Base-by-base conservation (phyloP, 1,140 invertebrate genomes). In the Zaprionus ghesquierei region DNA sequence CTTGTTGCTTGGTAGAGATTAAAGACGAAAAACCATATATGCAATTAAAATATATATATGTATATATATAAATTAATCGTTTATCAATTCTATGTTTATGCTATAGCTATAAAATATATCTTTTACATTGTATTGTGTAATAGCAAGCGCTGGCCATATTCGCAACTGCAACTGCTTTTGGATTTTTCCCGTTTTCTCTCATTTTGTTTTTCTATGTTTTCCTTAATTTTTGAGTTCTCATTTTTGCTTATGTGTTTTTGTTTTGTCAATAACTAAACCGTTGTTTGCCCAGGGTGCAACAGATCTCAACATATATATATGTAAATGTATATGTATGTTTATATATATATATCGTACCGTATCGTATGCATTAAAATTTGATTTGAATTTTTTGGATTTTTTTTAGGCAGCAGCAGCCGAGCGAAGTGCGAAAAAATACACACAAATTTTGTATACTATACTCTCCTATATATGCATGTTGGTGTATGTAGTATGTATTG, bases 111-210 rank as follows among this genome's bases (percentile, higher is more conserved):
- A 72, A 87, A 86, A 87, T 86, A 85, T 87, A 81, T 80, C 81
- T 87, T 87, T 86, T 86, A 87, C 82, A 86, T 77, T 81, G 65
- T 85, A 81, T 87, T 79, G 75, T 87, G 79, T 86, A 81, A 79
- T 82, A 86, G 82, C 81, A 87, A 87, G 81, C 81, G 73, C 69
- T 86, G 79, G 77, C 74, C 60, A 70, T 70, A 56, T 62, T 60
- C 41, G 64, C 64, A 41, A 41, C 20, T 54, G 44, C 46, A 53
- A 18, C 29, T 69, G 55, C 33, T 59, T 59, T 75, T 71, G 51
- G 44, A 53, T 63, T 54, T 23, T 64, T 60, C 69, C 10, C 10
- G 64, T 18, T 56, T 35, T 27, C 13, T 55, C 29, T 27, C n/a
- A 56, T 44, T 31, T 46, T 23, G 55, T 51, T 58, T 63, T 51